These are phyloP conservation scores for Diceros bicornis DNA, from an alignment of 2,797 vertebrate species.

Conservation along the genomic window DNA sequence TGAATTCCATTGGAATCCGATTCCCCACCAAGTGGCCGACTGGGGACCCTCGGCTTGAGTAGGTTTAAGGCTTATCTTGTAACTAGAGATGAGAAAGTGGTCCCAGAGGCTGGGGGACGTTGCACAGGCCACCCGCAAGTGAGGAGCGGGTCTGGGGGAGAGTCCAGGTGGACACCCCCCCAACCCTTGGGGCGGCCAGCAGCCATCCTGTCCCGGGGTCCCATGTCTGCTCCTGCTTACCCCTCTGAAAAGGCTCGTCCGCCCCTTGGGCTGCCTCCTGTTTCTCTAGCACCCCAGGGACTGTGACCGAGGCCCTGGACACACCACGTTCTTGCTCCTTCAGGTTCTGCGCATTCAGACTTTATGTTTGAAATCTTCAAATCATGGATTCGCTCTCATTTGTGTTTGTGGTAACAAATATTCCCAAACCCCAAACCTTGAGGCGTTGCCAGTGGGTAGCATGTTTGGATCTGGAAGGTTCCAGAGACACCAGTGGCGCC, in stretches of 20 bases:
- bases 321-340: rapidly evolving
- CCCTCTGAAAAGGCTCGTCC: not conserved
- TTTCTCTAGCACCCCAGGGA: rapidly evolving
- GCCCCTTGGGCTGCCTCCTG: not conserved
- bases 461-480: not conserved
- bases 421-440: no score
- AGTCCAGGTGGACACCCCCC: no score
- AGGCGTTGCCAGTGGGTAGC: rapidly evolving
- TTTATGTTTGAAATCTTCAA: not conserved
- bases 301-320: rapidly evolving
- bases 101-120: rapidly evolving
- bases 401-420: not conserved
- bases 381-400: rapidly evolving
- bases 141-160: not conserved
- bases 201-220: rapidly evolving
- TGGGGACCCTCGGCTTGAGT: not conserved
- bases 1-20: no score
- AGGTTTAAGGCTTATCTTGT: rapidly evolving
- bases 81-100: not conserved
- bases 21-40: rapidly evolving
- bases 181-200: not conserved
- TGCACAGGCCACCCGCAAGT: not conserved
- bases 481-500: not conserved
- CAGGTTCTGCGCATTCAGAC: rapidly evolving
- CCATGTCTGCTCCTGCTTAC: rapidly evolving